Evolutionary conservation across 2,888 invertebrate genomes (phyloP), one percentile per base, ranked within the genome.

Genomic region (Peribatodes rhomboidaria): DNA sequence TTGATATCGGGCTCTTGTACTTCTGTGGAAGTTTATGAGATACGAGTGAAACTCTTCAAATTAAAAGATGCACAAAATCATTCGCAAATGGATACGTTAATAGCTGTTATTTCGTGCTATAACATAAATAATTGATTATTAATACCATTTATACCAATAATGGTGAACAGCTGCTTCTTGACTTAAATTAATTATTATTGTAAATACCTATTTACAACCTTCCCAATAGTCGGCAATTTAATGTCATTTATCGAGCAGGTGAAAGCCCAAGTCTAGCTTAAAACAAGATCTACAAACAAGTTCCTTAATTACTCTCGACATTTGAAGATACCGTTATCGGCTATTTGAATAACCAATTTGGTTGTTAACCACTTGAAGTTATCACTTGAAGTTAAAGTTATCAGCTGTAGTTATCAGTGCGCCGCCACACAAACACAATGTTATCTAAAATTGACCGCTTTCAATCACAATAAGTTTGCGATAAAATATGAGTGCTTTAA

Each of bases 371-470:
- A 65, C 65, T 65, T 61, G 56, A 56, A 39, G 53, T 58, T 70
- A 70, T 70, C 68, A 68, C n/a, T n/a, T n/a, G n/a, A n/a, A 52
- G 47, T 58, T 49, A 16, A 44, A 53, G 33, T 47, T 53, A 59
- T 62, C 61, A 9, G 37, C 18, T 42, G 16, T 31, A 27, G 35
- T 35, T 55, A 55, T 55, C 55, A 44, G n/a, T 14, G 1, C 10
- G 3, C 39, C 31, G n/a, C n/a, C n/a, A n/a, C n/a, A n/a, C n/a
- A n/a, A n/a, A 27, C 22, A 61, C 65, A 68, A 61, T 62, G 66
- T 60, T 70, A 70, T 70, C 70, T 64, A 27, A 62, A 59, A 69
- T 67, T 65, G 42, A 54, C 31, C 33, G 22, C 46, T 63, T 70
- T 65, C 33, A 58, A 58, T 63, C 47, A 60, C 54, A 42, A 37